Evolutionary conservation across 2,888 invertebrate species (phyloP), one percentile per base, ranked within the genome.

Genomic region (Thalpophila matura): DNA sequence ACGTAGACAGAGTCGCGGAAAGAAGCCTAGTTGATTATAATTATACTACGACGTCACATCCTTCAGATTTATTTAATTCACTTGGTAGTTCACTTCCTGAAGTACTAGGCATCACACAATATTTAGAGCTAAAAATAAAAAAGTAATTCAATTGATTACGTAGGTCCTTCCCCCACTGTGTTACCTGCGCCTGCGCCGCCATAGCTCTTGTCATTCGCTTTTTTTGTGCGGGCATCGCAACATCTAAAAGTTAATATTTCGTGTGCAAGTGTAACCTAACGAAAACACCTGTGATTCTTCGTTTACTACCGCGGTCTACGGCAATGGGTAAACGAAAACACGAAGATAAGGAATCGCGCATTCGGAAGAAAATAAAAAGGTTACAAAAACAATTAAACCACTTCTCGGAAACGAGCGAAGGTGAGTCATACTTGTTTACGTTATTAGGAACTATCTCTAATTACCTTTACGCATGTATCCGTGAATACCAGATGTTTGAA

Each of bases 11-110:
- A n/a, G n/a, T n/a, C n/a, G n/a, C n/a, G n/a, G n/a, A n/a, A n/a
- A n/a, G n/a, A n/a, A n/a, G n/a, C n/a, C n/a, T n/a, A n/a, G n/a
- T n/a, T n/a, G n/a, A n/a, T n/a, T n/a, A n/a, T n/a, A n/a, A n/a
- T n/a, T n/a, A n/a, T n/a, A n/a, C n/a, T n/a, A n/a, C n/a, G n/a
- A n/a, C n/a, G n/a, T 43, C 43, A 43, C 43, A 43, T 18, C 27
- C 27, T 27, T n/a, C 27, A 45, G 45, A 45, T 45, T 27, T 29
- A 29, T 45, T 24, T 45, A 5, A 43, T 43, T 43, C 43, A 43
- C 43, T 43, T 43, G 10, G 43, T 43, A 27, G 43, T 43, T 16
- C 43, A 43, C 43, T 43, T 43, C 16, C 43, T 43, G 27, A 40
- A 24, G 40, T 40, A 40, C 40, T n/a, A 42, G 42, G 42, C 42